Percentiles rank a stretch among this genome's conserved stretches.
These are phyloP conservation scores for Cyphomyrus plagiostoma DNA, from an alignment of 2,113 vertebrate genomes.

Conservation along the genomic window DNA sequence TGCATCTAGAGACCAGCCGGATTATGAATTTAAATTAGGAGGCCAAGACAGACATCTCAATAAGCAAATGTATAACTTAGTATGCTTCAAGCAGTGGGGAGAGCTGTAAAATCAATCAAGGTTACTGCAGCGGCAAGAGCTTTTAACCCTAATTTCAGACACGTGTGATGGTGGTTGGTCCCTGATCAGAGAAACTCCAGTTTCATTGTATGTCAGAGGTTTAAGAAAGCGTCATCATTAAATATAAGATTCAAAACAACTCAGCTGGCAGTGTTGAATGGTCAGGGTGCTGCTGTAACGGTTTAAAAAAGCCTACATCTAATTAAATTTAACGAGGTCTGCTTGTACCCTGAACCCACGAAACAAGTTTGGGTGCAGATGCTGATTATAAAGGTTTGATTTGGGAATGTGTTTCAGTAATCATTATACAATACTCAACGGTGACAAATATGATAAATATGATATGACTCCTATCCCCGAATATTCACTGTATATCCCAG, in stretches of 20 bases:
- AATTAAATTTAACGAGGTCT: background rate
- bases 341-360: background rate
- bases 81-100: background rate
- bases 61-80: background rate
- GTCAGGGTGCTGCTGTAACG: background rate
- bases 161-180: background rate
- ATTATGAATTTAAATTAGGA: background rate
- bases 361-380: background rate
- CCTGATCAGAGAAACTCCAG: background rate
- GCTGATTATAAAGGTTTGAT: background rate
- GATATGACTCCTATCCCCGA: background rate
- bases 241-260: background rate
- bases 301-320: background rate
- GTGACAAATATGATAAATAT: background rate
- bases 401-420: background rate
- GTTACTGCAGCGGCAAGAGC: background rate
- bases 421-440: background rate
- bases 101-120: background rate
- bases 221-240: background rate
- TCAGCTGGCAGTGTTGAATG: background rate
- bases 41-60: background rate
- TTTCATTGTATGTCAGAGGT: background rate
- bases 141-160: background rate
- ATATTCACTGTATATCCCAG: background rate
- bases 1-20: background rate